Evolutionary conservation across 2,888 invertebrate genomes (phyloP).

Genomic region (Apotomis betuletana): DNA sequence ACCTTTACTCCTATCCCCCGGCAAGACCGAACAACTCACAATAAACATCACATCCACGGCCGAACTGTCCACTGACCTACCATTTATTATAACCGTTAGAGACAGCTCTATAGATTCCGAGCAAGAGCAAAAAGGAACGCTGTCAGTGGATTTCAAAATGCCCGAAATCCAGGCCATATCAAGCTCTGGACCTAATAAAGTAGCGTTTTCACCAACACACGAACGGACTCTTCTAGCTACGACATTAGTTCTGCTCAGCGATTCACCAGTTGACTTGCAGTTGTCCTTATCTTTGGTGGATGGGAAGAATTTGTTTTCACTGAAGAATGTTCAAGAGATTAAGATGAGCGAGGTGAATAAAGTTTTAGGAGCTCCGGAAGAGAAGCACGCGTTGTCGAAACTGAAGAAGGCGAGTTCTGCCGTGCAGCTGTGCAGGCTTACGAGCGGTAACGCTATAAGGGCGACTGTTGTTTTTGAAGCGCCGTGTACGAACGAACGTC

Average conservation of each 20-base stretch:
- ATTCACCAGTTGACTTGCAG: constrained; percentile 69
- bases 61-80: constrained; percentile 59
- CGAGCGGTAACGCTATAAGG: constrained; percentile 69
- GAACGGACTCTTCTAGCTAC: constrained; percentile 60
- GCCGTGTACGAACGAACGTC: constrained; percentile 50
- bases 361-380: constrained; percentile 64
- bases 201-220: constrained; percentile 63
- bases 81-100: constrained; percentile 63
- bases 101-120: constrained; percentile 68
- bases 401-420: constrained; percentile 59
- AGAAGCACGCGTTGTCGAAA: constrained; percentile 51
- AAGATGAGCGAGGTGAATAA: constrained; percentile 70
- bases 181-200: constrained; percentile 67
- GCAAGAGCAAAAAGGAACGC: constrained; percentile 58
- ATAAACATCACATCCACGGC: constrained; percentile 65
- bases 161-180: constrained; percentile 73
- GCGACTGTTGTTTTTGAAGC: constrained; percentile 67
- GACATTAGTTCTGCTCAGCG: constrained; percentile 70
- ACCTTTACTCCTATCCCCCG: constrained; percentile 69
- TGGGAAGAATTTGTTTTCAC: constrained; percentile 64
- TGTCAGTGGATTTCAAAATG: constrained; percentile 66
- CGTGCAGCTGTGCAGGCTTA: constrained; percentile 70
- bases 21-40: constrained; percentile 65
- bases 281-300: constrained; percentile 64
- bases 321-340: constrained; percentile 72